phyloP scores from a whole-genome alignment of 1,140 invertebrate genomes.

The Drosophila seguyi region DNA sequence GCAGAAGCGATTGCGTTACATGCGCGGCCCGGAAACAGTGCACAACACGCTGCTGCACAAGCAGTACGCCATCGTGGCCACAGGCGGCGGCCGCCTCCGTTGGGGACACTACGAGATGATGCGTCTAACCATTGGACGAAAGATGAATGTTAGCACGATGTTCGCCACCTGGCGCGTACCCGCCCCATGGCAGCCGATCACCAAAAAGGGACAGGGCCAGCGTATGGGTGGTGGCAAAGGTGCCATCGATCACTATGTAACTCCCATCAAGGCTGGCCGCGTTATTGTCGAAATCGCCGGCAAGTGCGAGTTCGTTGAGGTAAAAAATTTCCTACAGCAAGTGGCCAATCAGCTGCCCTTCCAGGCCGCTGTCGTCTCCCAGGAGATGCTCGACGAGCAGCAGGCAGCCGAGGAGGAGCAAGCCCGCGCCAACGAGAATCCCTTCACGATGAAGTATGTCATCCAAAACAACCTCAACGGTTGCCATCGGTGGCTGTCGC shows the following conservation, averaged over 20 bases:
- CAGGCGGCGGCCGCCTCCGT: constrained; percentile 92
- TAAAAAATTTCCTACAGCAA: constrained; percentile 88
- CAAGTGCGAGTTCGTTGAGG: constrained; percentile 94
- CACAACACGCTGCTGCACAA: constrained; percentile 94
- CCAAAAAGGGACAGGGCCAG: constrained; percentile 95
- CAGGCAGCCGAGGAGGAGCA: constrained; percentile 87
- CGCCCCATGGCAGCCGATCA: constrained; percentile 97
- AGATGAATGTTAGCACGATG: constrained; percentile 91
- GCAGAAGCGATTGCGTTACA: constrained; percentile 91
- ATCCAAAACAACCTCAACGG: constrained; percentile 97
- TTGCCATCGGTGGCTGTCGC: constrained; percentile 92
- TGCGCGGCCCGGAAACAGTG: constrained; percentile 94
- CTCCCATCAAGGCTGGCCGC: constrained; percentile 95
- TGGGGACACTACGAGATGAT: constrained; percentile 95
- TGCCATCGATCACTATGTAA: constrained; percentile 97
- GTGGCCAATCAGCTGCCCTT: constrained; percentile 94
- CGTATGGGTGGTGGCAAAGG: constrained; percentile 99
- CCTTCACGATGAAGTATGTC: constrained; percentile 95
- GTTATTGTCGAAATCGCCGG: constrained; percentile 99
- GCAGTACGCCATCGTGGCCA: constrained; percentile 96
- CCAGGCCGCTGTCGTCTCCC: constrained; percentile 92
- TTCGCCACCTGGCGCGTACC: constrained; percentile 98
- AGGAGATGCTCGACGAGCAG: constrained; percentile 90
- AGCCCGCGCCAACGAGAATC: constrained; percentile 93
- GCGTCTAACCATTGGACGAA: constrained; percentile 88